Base-by-base conservation (phyloP, 2,888 invertebrate genomes). In the Zele albiditarsus region DNA sequence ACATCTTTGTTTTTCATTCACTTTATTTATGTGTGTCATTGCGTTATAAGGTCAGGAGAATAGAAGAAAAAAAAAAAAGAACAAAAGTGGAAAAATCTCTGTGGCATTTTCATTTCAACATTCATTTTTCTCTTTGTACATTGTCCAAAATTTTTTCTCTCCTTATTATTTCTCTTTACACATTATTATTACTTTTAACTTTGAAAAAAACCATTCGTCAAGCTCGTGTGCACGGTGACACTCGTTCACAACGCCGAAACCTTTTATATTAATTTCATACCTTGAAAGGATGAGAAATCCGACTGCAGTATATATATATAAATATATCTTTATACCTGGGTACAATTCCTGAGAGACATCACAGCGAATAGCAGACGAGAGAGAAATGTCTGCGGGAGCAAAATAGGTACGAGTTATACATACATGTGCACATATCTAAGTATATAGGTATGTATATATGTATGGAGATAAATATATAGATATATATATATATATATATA, bases 211-310 rank as follows among this genome's bases (percentile, higher is more conserved):
- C 27, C 49, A 49, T 31, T 53, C 28, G 31, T 53, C n/a, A 68
- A 25, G 68, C 20, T 31, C 20, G 20, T 53, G 53, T 38, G 38
- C 38, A 12, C 38, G 20, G 6, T 31, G 69, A 57, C 57, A 57
- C 33, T 38, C 57, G 31, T 16, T 14, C 27, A 16, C 20, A 16
- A 27, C n/a, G n/a, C 46, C 23, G 62, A 49, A 42, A 31, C 58
- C 70, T 73, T 75, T 71, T 68, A 71, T 68, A 77, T 75, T 77
- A 66, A 77, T 78, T 74, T 71, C 57, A 57, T 31, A 53, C 53
- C 23, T 31, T 57, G 62, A 73, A 49, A 53, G 31, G 69, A 73
- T 33, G 42, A 67, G 62, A 74, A 69, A 60, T 42, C 33, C 53
- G 20, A 25, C 57, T 65, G 66, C 70, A 28, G 49, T 38, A 65